phyloP scores from a whole-genome alignment of 2,888 invertebrate genomes.

The Synanthedon vespiformis region DNA sequence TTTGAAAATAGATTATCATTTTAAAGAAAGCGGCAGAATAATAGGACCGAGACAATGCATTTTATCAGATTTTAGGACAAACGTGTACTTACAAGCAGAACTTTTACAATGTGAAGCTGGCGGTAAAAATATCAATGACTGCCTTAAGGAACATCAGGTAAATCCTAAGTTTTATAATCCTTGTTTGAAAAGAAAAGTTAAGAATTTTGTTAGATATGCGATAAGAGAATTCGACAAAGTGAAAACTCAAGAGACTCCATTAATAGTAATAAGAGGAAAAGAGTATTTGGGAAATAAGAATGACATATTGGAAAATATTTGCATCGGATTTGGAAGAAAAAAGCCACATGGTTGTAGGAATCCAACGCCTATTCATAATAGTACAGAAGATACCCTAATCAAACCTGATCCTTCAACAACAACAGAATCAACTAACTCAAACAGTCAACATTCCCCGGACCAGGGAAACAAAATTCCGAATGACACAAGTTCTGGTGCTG shows the following conservation, averaged over 20 bases:
- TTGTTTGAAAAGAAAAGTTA: constrained; percentile 9
- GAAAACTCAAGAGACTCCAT: constrained; percentile 2
- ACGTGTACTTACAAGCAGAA: constrained; percentile 10
- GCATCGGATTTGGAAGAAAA: no score
- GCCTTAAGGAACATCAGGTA: constrained; percentile 6
- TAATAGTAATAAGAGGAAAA: constrained; percentile 2
- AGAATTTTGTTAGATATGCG: constrained; percentile 6
- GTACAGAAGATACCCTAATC: no score
- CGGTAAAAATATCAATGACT: constrained; percentile 6
- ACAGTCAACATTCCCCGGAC: constrained; percentile 1
- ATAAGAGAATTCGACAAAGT: constrained; percentile 5
- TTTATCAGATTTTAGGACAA: constrained; percentile 6
- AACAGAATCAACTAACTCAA: no score
- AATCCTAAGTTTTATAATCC: constrained; percentile 5
- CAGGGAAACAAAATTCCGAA: constrained; percentile 2
- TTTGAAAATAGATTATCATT: constrained; percentile 15
- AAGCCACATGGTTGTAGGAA: no score
- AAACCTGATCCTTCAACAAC: no score
- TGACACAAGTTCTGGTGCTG: no score
- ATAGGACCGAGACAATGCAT: constrained; percentile 16
- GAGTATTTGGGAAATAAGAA: background rate
- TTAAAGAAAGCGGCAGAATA: constrained; percentile 13
- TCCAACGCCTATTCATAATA: no score
- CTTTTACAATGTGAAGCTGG: constrained; percentile 10
- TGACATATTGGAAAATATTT: no score